Evolutionary conservation across 2,888 invertebrate species (phyloP).

Genomic region (Andricus quercusramuli): DNA sequence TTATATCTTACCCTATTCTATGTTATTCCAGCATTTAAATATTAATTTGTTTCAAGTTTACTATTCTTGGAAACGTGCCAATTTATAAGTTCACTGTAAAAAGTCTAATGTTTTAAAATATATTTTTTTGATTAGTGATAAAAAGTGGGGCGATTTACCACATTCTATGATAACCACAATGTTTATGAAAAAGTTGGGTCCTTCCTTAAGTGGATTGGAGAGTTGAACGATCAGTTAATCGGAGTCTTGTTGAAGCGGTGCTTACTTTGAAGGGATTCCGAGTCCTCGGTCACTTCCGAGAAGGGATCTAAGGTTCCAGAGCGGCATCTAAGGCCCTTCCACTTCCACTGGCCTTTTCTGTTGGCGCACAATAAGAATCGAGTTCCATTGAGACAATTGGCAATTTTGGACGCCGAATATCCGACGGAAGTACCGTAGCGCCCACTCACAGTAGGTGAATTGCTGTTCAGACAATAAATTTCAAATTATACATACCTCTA

Average conservation of each 20-base stretch:
- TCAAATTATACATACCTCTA: conserved; percentile 61
- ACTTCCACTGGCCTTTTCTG: conserved; percentile 56
- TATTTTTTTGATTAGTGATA: too few relatives aligned
- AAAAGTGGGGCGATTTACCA: too few relatives aligned
- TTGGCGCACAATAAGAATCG: conserved; percentile 66
- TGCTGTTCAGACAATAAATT: conserved; percentile 74
- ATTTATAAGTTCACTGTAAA: too few relatives aligned
- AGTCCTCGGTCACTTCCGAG: conserved; percentile 50
- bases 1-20: too few relatives aligned
- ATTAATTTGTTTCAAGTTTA: too few relatives aligned
- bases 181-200: not conserved
- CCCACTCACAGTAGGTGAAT: conserved; percentile 71
- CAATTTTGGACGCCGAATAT: conserved; percentile 76
- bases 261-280: conserved; percentile 47
- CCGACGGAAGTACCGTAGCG: conserved; percentile 73
- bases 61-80: too few relatives aligned
- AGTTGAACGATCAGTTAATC: conserved; percentile 27
- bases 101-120: too few relatives aligned
- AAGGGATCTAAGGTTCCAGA: conserved; percentile 51
- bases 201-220: not conserved
- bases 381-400: conserved; percentile 77
- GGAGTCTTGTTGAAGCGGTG: conserved; percentile 10
- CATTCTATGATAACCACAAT: too few relatives aligned
- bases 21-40: too few relatives aligned
- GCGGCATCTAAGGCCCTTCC: conserved; percentile 28